phyloP scores from a whole-genome alignment of 2,113 vertebrate genomes.

The Scomber japonicus region DNA sequence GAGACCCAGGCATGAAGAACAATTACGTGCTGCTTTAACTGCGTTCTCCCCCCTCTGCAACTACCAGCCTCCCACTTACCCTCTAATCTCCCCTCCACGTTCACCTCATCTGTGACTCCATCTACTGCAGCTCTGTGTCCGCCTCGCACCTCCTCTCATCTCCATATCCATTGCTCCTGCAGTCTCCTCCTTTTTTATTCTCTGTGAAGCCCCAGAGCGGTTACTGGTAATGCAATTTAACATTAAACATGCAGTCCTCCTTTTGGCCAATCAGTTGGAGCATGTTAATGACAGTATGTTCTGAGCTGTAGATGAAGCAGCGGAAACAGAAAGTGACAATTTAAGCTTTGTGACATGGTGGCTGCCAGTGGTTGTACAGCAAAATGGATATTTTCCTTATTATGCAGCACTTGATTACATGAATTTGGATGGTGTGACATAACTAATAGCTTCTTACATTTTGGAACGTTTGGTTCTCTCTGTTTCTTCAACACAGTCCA shows the following conservation, averaged over 20 bases:
- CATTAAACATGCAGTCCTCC: not conserved
- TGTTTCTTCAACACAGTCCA: too few relatives aligned
- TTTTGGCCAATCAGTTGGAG: not conserved
- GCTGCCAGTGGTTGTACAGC: too few relatives aligned
- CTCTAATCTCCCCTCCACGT: constrained; percentile 42
- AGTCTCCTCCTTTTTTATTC: not conserved
- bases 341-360: too few relatives aligned
- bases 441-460: too few relatives aligned
- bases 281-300: too few relatives aligned
- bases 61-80: constrained; percentile 47
- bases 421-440: too few relatives aligned
- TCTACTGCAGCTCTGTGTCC: constrained; percentile 28
- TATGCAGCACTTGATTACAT: too few relatives aligned
- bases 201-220: not conserved
- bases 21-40: constrained; percentile 64
- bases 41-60: constrained; percentile 28
- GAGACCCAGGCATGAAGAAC: constrained; percentile 64
- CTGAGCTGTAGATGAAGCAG: too few relatives aligned
- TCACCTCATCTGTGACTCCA: constrained; percentile 28
- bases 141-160: constrained; percentile 11
- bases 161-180: constrained; percentile 32
- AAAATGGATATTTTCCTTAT: too few relatives aligned
- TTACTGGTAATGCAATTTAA: not conserved
- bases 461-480: too few relatives aligned
- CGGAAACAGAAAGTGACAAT: too few relatives aligned